Conservation (phyloP, 2,888 invertebrate genomes). For the Andrena trimmerana region DNA sequence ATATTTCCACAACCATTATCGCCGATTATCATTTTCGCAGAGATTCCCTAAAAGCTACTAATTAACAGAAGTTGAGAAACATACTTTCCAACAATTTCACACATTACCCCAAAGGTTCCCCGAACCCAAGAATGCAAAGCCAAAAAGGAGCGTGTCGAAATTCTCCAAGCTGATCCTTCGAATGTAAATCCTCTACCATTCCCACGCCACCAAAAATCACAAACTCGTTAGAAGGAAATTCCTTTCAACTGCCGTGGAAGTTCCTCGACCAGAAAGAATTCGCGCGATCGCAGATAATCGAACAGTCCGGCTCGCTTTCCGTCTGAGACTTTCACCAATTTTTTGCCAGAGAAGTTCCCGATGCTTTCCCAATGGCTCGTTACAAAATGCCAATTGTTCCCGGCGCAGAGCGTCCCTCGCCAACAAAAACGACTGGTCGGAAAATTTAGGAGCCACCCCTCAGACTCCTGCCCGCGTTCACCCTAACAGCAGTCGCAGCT, state of each 20-base stretch:
- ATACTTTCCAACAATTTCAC: no score
- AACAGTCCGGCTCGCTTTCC: slow-evolving; percentile 4
- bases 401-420: neutral
- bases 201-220: neutral
- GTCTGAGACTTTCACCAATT: neutral
- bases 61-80: no score
- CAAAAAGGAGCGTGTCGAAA: no score
- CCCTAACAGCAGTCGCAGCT: neutral
- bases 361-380: neutral
- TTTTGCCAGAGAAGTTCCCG: neutral
- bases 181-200: no score
- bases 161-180: no score
- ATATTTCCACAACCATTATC: no score
- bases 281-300: neutral
- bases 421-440: neutral
- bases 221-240: neutral
- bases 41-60: no score
- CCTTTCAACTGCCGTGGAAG: neutral
- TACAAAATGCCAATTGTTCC: neutral
- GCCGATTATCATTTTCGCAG: no score
- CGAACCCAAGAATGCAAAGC: no score
- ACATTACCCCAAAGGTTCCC: no score
- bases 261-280: slow-evolving; percentile 9
- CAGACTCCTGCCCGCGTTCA: no score
- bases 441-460: neutral